Evolutionary conservation across 2,888 invertebrate genomes (phyloP).

Genomic region (Rhogogaster chlorosoma): DNA sequence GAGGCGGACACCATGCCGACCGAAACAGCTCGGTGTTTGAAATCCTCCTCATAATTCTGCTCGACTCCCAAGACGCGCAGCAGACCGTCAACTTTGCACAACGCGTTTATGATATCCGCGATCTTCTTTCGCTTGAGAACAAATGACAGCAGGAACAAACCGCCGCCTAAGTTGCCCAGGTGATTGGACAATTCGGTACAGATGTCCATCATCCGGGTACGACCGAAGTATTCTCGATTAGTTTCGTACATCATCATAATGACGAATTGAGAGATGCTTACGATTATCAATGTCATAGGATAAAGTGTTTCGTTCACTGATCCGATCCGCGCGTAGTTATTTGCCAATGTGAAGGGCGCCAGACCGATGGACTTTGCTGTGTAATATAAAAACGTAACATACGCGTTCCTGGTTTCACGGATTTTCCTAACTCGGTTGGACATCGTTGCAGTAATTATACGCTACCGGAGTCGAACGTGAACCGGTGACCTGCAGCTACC

Average conservation of each 20-base stretch:
- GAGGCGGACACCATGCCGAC: not conserved
- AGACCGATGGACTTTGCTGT: not conserved
- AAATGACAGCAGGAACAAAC: not conserved
- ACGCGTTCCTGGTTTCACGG: not conserved
- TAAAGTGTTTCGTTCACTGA: not conserved
- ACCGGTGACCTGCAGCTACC: too few relatives aligned
- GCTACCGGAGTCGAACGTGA: too few relatives aligned
- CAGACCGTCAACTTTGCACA: not conserved
- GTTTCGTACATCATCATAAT: not conserved
- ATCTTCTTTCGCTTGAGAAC: not conserved
- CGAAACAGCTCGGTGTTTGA: not conserved
- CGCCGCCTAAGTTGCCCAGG: not conserved
- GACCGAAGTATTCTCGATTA: not conserved
- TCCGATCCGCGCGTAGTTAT: not conserved
- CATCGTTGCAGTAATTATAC: not conserved
- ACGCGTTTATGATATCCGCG: not conserved
- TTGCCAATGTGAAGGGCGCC: slow-evolving; percentile 11
- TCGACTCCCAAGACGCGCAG: not conserved
- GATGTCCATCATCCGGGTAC: not conserved
- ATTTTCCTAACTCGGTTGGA: not conserved
- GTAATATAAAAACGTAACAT: not conserved
- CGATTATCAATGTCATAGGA: not conserved
- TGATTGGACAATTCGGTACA: not conserved
- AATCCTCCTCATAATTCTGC: slow-evolving; percentile 7
- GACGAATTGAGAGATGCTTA: not conserved